phyloP scores from a whole-genome alignment of 2,888 invertebrate species.

The Apamea sordens region DNA sequence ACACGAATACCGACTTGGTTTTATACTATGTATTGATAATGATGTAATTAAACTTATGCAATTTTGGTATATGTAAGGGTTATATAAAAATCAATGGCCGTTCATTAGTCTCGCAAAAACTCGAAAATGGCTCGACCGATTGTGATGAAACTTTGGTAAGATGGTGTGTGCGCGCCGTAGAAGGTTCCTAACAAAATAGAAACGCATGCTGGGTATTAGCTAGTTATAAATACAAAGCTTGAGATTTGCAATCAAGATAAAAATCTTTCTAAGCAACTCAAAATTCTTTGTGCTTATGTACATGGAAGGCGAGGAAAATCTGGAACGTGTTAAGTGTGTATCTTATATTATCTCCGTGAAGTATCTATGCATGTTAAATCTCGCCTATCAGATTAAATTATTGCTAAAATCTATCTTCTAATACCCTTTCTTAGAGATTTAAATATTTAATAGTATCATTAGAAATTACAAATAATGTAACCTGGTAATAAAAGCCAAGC shows the following conservation, averaged over 20 bases:
- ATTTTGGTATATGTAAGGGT: too few relatives aligned
- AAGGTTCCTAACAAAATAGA: too few relatives aligned
- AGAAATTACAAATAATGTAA: too few relatives aligned
- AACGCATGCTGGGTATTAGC: background rate
- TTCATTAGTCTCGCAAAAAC: too few relatives aligned
- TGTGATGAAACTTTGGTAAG: too few relatives aligned
- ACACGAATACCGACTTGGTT: background rate
- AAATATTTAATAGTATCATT: too few relatives aligned
- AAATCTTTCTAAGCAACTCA: background rate
- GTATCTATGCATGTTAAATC: background rate
- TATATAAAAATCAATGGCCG: too few relatives aligned
- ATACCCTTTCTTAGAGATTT: background rate
- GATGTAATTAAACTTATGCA: too few relatives aligned
- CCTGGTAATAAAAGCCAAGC: background rate
- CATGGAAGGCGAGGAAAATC: background rate
- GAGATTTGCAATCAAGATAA: background rate
- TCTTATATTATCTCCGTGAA: background rate
- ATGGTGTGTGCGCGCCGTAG: background rate
- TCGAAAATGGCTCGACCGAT: too few relatives aligned
- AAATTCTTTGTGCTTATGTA: background rate
- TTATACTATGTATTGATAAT: background rate
- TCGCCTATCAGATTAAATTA: background rate
- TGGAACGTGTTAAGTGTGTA: background rate
- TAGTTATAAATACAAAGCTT: background rate
- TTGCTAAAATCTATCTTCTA: background rate